Evolutionary conservation across 2,797 vertebrate genomes (phyloP).

Genomic region (Sebastes taczanowskii): DNA sequence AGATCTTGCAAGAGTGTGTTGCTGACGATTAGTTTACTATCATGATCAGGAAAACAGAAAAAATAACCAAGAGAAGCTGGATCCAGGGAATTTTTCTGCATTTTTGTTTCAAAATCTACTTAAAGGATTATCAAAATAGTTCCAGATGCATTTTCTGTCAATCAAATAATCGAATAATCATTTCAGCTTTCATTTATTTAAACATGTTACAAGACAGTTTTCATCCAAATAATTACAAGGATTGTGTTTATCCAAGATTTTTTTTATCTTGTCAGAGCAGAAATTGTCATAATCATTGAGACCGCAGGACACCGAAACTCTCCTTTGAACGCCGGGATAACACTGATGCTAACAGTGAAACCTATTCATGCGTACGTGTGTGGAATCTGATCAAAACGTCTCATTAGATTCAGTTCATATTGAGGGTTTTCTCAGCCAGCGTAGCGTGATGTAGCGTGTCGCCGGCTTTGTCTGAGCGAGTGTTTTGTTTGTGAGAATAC

Average conservation of each 20-base stretch:
- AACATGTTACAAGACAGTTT: background rate
- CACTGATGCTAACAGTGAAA: conserved; percentile 2
- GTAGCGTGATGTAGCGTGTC: conserved; percentile 14
- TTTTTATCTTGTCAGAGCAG: conserved; percentile 10
- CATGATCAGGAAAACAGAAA: background rate
- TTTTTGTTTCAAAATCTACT: background rate
- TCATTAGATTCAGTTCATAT: conserved; percentile 30
- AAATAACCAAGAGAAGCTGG: background rate
- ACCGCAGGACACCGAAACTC: background rate
- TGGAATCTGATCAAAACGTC: conserved; percentile 27
- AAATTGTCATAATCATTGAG: background rate
- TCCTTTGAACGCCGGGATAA: conserved; percentile 1
- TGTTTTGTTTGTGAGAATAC: conserved; percentile 40
- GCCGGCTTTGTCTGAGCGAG: conserved; percentile 12
- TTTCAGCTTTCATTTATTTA: background rate
- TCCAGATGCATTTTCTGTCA: background rate
- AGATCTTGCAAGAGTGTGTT: too few species aligned
- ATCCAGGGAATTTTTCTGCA: background rate
- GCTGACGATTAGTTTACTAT: background rate
- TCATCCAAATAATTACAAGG: background rate
- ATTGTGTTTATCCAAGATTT: background rate
- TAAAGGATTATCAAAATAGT: background rate
- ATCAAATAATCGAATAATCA: background rate
- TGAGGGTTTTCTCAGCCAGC: background rate
- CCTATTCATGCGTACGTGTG: background rate